Conservation (phyloP, 2,113 vertebrate genomes). For the Donacobius atricapilla region DNA sequence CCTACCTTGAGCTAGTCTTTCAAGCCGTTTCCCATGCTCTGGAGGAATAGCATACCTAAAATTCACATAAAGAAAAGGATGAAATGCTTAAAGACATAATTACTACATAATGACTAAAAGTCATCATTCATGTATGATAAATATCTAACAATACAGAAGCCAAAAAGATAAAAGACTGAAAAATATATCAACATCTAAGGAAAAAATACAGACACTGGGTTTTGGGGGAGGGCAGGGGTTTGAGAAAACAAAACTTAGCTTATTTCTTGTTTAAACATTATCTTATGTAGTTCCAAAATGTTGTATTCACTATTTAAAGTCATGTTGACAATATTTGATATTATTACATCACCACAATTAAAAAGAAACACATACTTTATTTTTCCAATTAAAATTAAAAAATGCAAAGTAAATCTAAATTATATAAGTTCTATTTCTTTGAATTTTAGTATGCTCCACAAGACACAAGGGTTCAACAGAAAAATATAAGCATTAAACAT, state of each 20-base stretch:
- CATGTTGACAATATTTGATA: background rate
- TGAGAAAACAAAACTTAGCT: background rate
- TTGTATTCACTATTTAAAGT: background rate
- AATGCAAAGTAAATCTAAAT: background rate
- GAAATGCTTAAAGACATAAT: background rate
- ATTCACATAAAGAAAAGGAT: conserved; percentile 51
- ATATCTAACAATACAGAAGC: background rate
- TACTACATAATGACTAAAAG: background rate
- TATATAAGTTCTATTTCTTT: background rate
- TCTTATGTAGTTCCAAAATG: background rate
- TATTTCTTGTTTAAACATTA: background rate
- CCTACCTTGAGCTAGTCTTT: conserved; percentile 93
- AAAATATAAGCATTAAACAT: background rate
- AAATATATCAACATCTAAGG: background rate
- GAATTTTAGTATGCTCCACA: background rate
- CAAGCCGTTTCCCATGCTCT: conserved; percentile 92
- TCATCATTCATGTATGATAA: background rate
- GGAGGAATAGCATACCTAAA: conserved; percentile 94
- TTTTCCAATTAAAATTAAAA: background rate
- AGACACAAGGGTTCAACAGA: background rate
- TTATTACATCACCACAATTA: background rate
- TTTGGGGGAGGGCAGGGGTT: accelerated
- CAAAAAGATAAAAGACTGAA: background rate
- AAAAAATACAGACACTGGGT: background rate
- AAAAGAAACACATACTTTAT: background rate